These are phyloP conservation scores for Cataglyphis rosenhaueri DNA, from an alignment of 2,888 invertebrate species.

Conservation along the genomic window DNA sequence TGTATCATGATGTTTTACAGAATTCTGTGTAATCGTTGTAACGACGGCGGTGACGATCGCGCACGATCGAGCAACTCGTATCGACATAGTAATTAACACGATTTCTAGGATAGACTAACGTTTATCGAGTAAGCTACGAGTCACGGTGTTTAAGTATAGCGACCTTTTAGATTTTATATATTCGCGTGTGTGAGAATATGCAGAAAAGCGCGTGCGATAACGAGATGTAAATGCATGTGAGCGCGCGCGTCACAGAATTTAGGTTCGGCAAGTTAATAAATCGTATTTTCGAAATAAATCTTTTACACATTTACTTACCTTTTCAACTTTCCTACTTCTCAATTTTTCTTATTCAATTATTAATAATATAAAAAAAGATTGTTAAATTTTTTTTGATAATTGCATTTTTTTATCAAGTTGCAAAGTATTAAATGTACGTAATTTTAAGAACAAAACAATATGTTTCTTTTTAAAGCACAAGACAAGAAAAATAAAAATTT, in stretches of 20 bases:
- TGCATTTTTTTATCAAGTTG: neutral
- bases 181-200: conserved; percentile 76
- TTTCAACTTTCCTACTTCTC: neutral
- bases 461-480: too few species aligned
- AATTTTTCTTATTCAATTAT: neutral
- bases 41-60: conserved; percentile 34
- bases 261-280: conserved; percentile 84
- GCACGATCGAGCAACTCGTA: conserved; percentile 57
- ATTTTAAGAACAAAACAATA: too few species aligned
- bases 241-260: conserved; percentile 79
- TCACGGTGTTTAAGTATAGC: conserved; percentile 83
- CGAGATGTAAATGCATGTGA: conserved; percentile 68
- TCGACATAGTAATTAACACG: conserved; percentile 67
- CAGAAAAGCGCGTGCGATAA: conserved; percentile 75
- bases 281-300: conserved; percentile 85
- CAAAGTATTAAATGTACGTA: too few species aligned
- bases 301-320: neutral
- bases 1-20: conserved; percentile 56
- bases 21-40: conserved; percentile 55
- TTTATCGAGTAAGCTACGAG: conserved; percentile 81
- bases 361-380: neutral
- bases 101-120: conserved; percentile 74
- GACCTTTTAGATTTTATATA: conserved; percentile 85
- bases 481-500: too few species aligned
- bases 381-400: neutral